Evolutionary conservation across 2,797 vertebrate genomes (phyloP).

Genomic region (Bryconaethiops microstoma): DNA sequence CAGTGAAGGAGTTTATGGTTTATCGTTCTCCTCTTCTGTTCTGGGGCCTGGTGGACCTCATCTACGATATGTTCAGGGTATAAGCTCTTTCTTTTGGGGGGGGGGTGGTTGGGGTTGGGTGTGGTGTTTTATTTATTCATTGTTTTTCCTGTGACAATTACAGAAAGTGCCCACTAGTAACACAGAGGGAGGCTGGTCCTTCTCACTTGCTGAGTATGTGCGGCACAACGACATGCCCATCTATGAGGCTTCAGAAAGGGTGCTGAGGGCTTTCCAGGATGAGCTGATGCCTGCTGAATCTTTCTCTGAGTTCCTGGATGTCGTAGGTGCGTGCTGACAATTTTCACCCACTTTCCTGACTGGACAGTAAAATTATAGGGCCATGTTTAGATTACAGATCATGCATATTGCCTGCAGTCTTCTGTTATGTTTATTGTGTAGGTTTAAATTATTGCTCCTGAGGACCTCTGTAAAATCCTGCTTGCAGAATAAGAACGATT

Average conservation of each 20-base stretch:
- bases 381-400: neutral
- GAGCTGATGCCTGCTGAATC: conserved; percentile 98
- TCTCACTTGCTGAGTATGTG: conserved; percentile 96
- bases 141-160: neutral
- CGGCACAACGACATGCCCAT: conserved; percentile 99
- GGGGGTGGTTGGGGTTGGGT: too few species aligned
- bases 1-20: conserved; percentile 89
- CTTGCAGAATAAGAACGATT: neutral
- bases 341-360: neutral
- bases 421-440: neutral
- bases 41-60: conserved; percentile 98
- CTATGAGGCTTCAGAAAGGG: conserved; percentile 93
- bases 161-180: conserved; percentile 97
- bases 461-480: neutral
- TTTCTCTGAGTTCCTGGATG: conserved; percentile 92
- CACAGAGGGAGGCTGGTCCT: conserved; percentile 99
- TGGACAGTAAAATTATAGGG: neutral
- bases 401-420: neutral
- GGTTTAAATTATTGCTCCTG: neutral
- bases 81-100: conserved; percentile 6
- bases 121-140: neutral
- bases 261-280: conserved; percentile 96
- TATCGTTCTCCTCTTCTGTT: conserved; percentile 97
- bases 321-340: conserved; percentile 84
- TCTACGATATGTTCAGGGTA: conserved; percentile 99